phyloP scores from a whole-genome alignment of 2,113 vertebrate species.

The Jacana jacana region DNA sequence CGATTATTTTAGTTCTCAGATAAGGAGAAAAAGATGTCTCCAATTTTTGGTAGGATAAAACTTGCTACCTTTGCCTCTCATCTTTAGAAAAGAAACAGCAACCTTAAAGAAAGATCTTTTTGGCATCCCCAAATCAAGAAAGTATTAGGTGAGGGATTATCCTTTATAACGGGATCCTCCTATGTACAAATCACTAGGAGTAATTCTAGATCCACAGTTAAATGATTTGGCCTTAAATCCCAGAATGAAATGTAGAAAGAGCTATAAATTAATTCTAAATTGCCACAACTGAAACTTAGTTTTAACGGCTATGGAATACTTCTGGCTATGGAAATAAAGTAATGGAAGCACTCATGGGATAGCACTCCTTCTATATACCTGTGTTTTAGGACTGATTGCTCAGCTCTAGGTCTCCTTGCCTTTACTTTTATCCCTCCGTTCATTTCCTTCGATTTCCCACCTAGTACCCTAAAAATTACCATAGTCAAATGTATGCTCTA shows the following conservation, averaged over 20 bases:
- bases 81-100: neutral
- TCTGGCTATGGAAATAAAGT: neutral
- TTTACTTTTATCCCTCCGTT: slow-evolving; percentile 83
- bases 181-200: neutral
- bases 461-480: slow-evolving; percentile 79
- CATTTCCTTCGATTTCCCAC: slow-evolving; percentile 81
- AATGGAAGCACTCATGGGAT: neutral
- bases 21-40: neutral
- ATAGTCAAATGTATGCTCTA: slow-evolving; percentile 78
- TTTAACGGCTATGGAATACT: neutral
- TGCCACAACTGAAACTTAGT: neutral
- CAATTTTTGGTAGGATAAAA: neutral
- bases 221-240: neutral
- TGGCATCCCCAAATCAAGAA: neutral
- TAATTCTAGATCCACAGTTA: neutral
- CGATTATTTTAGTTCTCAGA: neutral
- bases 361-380: neutral
- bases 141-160: neutral
- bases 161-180: neutral
- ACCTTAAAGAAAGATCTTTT: neutral
- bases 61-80: neutral
- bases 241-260: neutral
- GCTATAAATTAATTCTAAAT: neutral
- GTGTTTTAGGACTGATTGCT: neutral
- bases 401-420: neutral